Evolutionary conservation across 2,797 vertebrate species (phyloP).

Genomic region (Characodon lateralis): DNA sequence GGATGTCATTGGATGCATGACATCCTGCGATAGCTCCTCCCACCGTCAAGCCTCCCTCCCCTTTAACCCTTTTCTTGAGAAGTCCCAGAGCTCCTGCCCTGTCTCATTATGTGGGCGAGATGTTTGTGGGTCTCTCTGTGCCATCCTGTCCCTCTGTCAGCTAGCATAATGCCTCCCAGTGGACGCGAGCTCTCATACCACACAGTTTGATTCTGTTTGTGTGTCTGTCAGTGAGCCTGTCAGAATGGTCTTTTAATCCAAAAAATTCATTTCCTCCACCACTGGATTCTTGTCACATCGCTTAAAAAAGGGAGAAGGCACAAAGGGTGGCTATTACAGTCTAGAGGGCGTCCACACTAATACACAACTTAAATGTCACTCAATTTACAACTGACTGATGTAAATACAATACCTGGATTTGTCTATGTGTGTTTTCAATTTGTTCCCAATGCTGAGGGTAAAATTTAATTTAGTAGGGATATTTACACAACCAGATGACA

Average conservation of each 20-base stretch:
- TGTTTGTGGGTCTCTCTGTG: constrained; percentile 77
- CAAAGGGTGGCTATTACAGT: constrained; percentile 50
- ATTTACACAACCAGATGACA: constrained; percentile 72
- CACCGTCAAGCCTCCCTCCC: constrained; percentile 23
- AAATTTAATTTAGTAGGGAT: constrained; percentile 75
- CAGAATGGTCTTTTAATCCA: constrained; percentile 39
- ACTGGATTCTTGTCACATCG: constrained; percentile 62
- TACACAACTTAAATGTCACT: constrained; percentile 71
- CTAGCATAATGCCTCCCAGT: constrained; percentile 74
- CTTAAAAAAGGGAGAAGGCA: constrained; percentile 44
- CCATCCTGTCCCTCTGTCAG: constrained; percentile 74
- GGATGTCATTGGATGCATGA: constrained; percentile 57
- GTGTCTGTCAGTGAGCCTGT: constrained; percentile 48
- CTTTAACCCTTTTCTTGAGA: constrained; percentile 31
- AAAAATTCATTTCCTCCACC: constrained; percentile 40
- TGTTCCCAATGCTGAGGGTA: constrained; percentile 60
- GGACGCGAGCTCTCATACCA: constrained; percentile 58
- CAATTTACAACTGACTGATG: constrained; percentile 55
- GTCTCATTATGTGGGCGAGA: constrained; percentile 80
- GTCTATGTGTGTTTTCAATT: constrained; percentile 65
- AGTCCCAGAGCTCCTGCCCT: constrained; percentile 65
- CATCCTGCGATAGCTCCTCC: constrained; percentile 58
- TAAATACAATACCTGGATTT: constrained; percentile 61
- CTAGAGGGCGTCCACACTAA: constrained; percentile 58
- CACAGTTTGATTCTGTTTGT: constrained; percentile 58